phyloP scores from a whole-genome alignment of 1,140 invertebrate species.

The Trissolcus basalis region DNA sequence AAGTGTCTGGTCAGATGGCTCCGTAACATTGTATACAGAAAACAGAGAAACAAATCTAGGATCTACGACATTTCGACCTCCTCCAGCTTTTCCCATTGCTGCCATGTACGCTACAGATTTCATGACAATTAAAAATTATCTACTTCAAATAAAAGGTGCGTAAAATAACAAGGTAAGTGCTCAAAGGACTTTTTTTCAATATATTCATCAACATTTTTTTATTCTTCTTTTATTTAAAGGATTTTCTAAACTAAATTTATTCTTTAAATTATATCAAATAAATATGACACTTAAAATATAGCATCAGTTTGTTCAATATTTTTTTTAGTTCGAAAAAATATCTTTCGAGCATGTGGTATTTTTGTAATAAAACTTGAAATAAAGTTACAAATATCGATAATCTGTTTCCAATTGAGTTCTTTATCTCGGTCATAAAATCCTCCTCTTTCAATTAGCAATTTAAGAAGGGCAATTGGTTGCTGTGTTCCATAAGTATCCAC shows the following conservation, averaged over 20 bases:
- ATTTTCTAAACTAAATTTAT: no score
- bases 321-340: no score
- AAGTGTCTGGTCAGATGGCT: constrained; percentile 86
- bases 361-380: no score
- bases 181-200: no score
- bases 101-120: constrained; percentile 81
- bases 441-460: constrained; percentile 88
- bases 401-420: constrained; percentile 91
- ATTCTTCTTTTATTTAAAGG: no score
- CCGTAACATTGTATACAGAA: constrained; percentile 89
- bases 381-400: constrained; percentile 82
- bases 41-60: constrained; percentile 93
- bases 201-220: no score
- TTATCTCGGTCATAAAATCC: constrained; percentile 92
- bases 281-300: no score
- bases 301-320: no score
- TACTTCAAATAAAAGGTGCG: no score
- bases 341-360: no score
- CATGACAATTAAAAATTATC: not conserved
- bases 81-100: constrained; percentile 88
- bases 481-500: constrained; percentile 93
- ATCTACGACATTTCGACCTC: constrained; percentile 91
- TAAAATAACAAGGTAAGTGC: no score
- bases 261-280: no score
- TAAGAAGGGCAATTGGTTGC: constrained; percentile 92